These are phyloP conservation scores for Syngnathus typhle DNA, from an alignment of 2,113 vertebrate genomes.

Conservation along the genomic window DNA sequence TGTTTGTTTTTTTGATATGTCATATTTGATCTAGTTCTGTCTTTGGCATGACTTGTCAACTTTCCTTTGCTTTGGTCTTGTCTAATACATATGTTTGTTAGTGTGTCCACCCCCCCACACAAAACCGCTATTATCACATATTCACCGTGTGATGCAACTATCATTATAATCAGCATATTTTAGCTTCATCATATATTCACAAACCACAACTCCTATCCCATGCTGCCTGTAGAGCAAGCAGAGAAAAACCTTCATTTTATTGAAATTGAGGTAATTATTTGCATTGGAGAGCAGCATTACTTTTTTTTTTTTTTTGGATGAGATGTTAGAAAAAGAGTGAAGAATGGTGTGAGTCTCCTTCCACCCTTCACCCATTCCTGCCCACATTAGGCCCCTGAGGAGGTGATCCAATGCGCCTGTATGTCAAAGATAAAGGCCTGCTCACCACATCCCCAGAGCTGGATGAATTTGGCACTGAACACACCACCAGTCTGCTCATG, in stretches of 20 bases:
- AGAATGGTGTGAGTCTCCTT: conserved; percentile 23
- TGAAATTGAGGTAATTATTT: conserved; percentile 13
- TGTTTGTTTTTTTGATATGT: background rate
- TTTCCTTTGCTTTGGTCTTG: too few relatives aligned
- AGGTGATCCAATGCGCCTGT: conserved; percentile 66
- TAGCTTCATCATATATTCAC: background rate
- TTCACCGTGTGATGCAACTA: background rate
- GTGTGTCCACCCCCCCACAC: background rate
- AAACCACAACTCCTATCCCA: background rate
- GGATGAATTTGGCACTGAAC: conserved; percentile 58
- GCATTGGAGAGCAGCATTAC: conserved; percentile 6
- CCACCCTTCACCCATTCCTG: conserved; percentile 32
- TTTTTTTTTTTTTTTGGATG: conserved; percentile 16
- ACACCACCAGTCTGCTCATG: conserved; percentile 55
- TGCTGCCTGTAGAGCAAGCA: background rate
- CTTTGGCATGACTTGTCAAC: too few relatives aligned
- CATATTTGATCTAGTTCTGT: too few relatives aligned
- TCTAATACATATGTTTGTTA: background rate
- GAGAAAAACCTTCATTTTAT: background rate
- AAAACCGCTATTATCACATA: background rate
- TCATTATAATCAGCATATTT: too few relatives aligned
- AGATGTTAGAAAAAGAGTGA: conserved; percentile 26
- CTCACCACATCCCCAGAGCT: conserved; percentile 61
- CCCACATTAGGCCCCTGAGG: conserved; percentile 51
- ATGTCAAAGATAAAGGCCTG: conserved; percentile 72